Conservation (phyloP, 2,888 invertebrate species). For the Hirtodrosophila cameraria region DNA sequence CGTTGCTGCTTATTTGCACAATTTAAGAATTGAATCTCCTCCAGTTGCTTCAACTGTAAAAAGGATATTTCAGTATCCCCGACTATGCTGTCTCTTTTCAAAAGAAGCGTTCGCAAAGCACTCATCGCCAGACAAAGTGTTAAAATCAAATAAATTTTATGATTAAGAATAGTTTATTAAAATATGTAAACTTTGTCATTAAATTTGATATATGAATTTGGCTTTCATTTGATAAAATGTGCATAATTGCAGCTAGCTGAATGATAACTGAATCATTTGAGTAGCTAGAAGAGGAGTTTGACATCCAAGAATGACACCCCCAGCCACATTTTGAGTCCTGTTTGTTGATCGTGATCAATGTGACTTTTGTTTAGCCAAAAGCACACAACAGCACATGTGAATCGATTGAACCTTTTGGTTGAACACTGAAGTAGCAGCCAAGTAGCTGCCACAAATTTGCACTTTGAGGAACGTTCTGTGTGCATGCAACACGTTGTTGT, state of each 20-base stretch:
- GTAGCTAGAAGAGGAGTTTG: too few species aligned
- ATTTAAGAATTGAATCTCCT: too few species aligned
- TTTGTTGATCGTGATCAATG: conserved; percentile 58
- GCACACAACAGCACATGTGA: conserved; percentile 37
- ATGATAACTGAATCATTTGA: conserved; percentile 42
- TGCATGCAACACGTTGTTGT: conserved; percentile 47
- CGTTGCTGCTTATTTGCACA: too few species aligned
- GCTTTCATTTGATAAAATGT: not conserved
- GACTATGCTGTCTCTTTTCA: too few species aligned
- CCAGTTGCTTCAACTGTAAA: too few species aligned
- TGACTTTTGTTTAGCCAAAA: conserved; percentile 51
- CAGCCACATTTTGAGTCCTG: conserved; percentile 13
- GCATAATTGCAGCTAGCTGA: conserved; percentile 10
- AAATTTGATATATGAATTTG: too few species aligned
- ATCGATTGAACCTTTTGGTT: not conserved
- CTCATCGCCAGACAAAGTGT: too few species aligned
- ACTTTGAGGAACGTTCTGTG: conserved; percentile 60
- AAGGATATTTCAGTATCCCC: too few species aligned
- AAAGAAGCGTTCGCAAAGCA: too few species aligned
- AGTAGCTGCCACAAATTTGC: conserved; percentile 72
- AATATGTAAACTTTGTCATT: too few species aligned
- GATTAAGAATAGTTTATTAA: too few species aligned
- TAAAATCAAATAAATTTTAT: too few species aligned
- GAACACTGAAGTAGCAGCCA: conserved; percentile 18
- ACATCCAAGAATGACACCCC: conserved; percentile 28